These are phyloP conservation scores for Nasonia oneida DNA, from an alignment of 2,888 invertebrate species.

Conservation along the genomic window DNA sequence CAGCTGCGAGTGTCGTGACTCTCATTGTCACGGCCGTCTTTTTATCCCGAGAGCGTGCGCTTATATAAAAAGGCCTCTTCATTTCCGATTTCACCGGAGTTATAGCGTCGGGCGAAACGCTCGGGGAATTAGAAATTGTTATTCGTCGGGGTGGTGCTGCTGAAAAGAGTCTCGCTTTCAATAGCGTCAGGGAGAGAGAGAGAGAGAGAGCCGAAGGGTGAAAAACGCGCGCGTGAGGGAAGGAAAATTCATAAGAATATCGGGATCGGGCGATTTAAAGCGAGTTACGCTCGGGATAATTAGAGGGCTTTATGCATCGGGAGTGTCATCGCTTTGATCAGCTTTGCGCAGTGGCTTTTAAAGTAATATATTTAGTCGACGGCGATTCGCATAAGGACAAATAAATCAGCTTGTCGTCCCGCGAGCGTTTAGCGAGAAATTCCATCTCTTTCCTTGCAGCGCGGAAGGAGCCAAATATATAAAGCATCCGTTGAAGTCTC, in stretches of 20 bases:
- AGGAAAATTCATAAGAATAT: slow-evolving; percentile 43
- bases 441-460: neutral
- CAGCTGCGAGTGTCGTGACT: slow-evolving; percentile 11
- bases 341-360: neutral
- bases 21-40: neutral
- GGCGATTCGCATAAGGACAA: neutral
- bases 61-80: slow-evolving; percentile 41
- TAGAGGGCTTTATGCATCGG: slow-evolving; percentile 31
- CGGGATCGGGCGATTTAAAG: neutral
- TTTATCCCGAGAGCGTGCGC: neutral
- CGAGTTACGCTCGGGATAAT: slow-evolving; percentile 22
- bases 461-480: neutral
- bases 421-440: slow-evolving; percentile 30
- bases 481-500: neutral
- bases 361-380: neutral
- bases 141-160: neutral
- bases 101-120: slow-evolving; percentile 9
- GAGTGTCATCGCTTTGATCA: slow-evolving; percentile 30
- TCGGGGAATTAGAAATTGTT: slow-evolving; percentile 56
- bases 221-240: neutral
- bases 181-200: neutral
- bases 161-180: slow-evolving; percentile 10
- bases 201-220: neutral
- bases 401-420: neutral
- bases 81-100: slow-evolving; percentile 36